Conservation (phyloP, 2,888 invertebrate genomes). For the Oconnorella tubifera region DNA sequence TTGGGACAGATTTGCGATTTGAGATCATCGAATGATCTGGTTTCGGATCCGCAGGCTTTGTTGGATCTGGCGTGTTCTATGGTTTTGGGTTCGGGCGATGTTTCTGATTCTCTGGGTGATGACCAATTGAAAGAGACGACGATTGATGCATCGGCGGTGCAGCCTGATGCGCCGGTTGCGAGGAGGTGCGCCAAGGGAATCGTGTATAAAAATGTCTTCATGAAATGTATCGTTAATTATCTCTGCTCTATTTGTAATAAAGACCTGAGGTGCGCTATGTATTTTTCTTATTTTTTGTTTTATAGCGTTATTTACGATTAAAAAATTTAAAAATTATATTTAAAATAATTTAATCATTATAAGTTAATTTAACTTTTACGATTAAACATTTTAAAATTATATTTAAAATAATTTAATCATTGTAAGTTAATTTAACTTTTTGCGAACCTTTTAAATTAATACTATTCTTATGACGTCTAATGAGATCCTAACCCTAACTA, state of each 20-base stretch:
- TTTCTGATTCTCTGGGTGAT: background rate
- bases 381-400: too few species aligned
- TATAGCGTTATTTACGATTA: too few species aligned
- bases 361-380: too few species aligned
- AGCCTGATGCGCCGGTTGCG: background rate
- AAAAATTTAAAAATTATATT: too few species aligned
- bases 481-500: too few species aligned
- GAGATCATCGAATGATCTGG: background rate
- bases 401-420: too few species aligned
- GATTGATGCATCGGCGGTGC: background rate
- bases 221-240: constrained; percentile 27
- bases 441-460: too few species aligned
- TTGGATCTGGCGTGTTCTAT: constrained; percentile 15
- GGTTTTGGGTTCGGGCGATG: background rate
- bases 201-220: constrained; percentile 26
- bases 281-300: too few species aligned
- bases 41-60: constrained; percentile 14
- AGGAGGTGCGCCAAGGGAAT: constrained; percentile 20
- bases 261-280: too few species aligned
- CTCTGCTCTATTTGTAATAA: constrained; percentile 21
- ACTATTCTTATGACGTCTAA: too few species aligned
- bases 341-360: too few species aligned
- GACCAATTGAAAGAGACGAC: background rate
- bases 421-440: too few species aligned
- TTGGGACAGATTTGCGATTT: background rate